These are phyloP conservation scores for Thyatira batis DNA, from an alignment of 2,888 invertebrate genomes.

Conservation along the genomic window DNA sequence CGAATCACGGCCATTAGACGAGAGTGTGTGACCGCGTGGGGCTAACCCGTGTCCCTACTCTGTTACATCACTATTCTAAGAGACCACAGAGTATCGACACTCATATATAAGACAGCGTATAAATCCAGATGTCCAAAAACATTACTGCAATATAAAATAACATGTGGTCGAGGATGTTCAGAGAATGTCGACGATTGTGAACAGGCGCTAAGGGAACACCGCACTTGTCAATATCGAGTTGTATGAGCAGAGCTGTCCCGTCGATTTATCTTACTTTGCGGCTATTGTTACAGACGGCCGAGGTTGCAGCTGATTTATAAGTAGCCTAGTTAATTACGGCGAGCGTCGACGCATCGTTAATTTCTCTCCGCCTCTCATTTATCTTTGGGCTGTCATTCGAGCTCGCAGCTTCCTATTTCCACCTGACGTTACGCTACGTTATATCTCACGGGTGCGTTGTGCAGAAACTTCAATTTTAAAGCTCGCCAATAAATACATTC, in stretches of 20 bases:
- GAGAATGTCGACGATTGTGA: slow-evolving; percentile 42
- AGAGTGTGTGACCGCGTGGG: slow-evolving; percentile 80
- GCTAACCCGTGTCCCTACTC: slow-evolving; percentile 64
- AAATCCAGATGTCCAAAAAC: slow-evolving; percentile 26
- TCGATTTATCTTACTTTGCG: slow-evolving; percentile 80
- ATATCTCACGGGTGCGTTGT: slow-evolving; percentile 3
- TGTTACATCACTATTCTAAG: slow-evolving; percentile 44
- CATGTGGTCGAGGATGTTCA: slow-evolving; percentile 27
- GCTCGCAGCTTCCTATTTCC: slow-evolving; percentile 41
- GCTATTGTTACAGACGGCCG: slow-evolving; percentile 70
- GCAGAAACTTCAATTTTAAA: slow-evolving; percentile 39
- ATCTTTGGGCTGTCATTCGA: slow-evolving; percentile 53
- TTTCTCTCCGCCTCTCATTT: slow-evolving; percentile 59
- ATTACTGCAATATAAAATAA: slow-evolving; percentile 13
- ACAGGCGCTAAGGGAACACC: slow-evolving; percentile 52
- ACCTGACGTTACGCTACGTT: slow-evolving; percentile 38
- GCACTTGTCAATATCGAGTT: slow-evolving; percentile 71
- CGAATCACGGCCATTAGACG: slow-evolving; percentile 82
- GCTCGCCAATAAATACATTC: slow-evolving; percentile 68
- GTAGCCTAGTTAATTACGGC: slow-evolving; percentile 73
- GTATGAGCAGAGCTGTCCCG: slow-evolving; percentile 70
- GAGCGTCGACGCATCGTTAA: slow-evolving; percentile 66
- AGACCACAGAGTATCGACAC: slow-evolving; percentile 50
- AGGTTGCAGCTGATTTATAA: slow-evolving; percentile 76
- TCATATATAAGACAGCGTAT: slow-evolving; percentile 14